phyloP scores from a whole-genome alignment of 2,113 vertebrate genomes.

The Apeltes quadracus region DNA sequence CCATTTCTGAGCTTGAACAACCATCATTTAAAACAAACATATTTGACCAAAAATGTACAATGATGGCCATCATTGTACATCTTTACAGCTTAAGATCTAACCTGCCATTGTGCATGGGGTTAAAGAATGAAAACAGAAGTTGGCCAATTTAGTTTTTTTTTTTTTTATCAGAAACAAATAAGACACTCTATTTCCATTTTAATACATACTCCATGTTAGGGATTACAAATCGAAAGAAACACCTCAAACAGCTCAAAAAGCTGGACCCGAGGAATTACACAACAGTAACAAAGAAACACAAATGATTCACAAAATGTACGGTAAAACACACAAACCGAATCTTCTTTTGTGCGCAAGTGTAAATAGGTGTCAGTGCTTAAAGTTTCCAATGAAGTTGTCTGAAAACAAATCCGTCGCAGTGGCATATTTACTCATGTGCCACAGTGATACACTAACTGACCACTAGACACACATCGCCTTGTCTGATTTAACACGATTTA shows the following conservation, averaged over 20 bases:
- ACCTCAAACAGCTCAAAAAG: background rate
- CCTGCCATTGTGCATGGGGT: background rate
- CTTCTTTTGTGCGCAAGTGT: background rate
- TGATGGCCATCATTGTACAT: background rate
- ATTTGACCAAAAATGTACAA: constrained; percentile 15
- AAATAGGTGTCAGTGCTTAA: background rate
- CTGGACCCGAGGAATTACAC: background rate
- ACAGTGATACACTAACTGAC: background rate
- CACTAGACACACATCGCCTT: background rate
- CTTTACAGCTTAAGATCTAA: background rate
- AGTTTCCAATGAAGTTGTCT: background rate
- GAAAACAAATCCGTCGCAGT: background rate
- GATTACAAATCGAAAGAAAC: background rate
- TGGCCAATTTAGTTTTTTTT: background rate
- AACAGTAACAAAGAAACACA: background rate
- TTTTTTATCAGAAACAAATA: background rate
- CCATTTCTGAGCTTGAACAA: constrained; percentile 19
- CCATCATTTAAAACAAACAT: background rate
- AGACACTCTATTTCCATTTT: too few species aligned
- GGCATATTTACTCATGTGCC: background rate
- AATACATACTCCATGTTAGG: too few species aligned
- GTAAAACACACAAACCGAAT: background rate
- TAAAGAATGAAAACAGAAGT: background rate
- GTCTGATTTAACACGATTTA: background rate
- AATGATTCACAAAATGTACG: background rate